phyloP scores from a whole-genome alignment of 2,113 vertebrate species.

The Solea solea region DNA sequence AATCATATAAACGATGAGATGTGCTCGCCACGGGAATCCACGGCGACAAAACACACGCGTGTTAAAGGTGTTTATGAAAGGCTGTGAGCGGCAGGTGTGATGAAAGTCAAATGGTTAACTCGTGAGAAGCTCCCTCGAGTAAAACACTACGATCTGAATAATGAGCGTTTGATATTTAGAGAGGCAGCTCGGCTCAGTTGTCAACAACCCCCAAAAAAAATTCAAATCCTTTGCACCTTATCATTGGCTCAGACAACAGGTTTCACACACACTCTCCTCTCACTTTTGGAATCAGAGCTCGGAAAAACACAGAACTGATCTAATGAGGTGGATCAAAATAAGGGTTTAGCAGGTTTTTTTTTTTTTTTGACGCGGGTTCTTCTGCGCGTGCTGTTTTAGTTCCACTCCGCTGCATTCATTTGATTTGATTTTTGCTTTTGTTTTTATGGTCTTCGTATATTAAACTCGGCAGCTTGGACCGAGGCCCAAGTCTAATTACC shows the following conservation, averaged over 20 bases:
- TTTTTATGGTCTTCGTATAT: conserved; percentile 20
- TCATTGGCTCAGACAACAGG: neutral
- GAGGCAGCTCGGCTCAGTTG: conserved; percentile 20
- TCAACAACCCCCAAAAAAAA: conserved; percentile 16
- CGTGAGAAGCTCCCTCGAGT: conserved; percentile 14
- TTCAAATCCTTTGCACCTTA: conserved; percentile 18
- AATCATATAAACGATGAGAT: conserved; percentile 36
- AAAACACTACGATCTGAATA: conserved; percentile 18
- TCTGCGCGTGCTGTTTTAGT: neutral
- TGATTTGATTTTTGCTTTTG: conserved; percentile 9
- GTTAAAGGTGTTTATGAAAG: conserved; percentile 47
- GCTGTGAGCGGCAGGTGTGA: conserved; percentile 34
- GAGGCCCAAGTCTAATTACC: conserved; percentile 20
- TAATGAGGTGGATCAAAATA: conserved; percentile 15
- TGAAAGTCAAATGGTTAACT: conserved; percentile 56
- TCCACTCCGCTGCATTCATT: conserved; percentile 2
- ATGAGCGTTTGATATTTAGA: conserved; percentile 18
- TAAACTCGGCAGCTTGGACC: conserved; percentile 32
- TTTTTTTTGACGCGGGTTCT: too few species aligned
- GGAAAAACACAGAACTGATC: neutral
- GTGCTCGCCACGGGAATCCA: neutral
- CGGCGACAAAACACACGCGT: conserved; percentile 32
- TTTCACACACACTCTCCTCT: neutral
- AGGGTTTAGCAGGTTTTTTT: too few species aligned
- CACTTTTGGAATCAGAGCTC: neutral